Percentiles rank a stretch among this genome's conserved stretches.
Evolutionary conservation across 2,888 invertebrate genomes (phyloP).

Genomic region (Matsumyia berberina): DNA sequence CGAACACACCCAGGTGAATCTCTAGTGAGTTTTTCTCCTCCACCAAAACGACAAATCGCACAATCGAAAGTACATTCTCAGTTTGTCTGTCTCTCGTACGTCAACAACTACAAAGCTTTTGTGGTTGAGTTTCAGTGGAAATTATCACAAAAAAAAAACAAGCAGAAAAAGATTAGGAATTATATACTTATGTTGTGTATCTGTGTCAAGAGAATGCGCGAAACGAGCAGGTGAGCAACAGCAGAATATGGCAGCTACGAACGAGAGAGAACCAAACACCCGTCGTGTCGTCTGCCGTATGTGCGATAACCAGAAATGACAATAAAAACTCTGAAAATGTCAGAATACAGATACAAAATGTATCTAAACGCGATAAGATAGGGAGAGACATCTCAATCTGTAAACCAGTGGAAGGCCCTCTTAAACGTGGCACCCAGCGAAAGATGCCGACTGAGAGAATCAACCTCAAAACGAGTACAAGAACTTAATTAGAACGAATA

Average conservation of each 20-base stretch:
- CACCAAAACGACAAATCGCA: conserved; percentile 9
- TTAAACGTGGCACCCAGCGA: conserved; percentile 34
- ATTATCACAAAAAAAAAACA: not conserved
- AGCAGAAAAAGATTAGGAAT: conserved; percentile 60
- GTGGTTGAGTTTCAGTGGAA: conserved; percentile 17
- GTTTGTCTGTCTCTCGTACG: conserved; percentile 20
- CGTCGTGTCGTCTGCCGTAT: conserved; percentile 14
- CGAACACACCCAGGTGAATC: conserved; percentile 61
- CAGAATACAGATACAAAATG: conserved; percentile 30
- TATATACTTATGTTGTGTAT: conserved; percentile 38
- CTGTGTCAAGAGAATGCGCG: conserved; percentile 73
- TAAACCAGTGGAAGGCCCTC: not conserved
- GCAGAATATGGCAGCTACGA: not conserved
- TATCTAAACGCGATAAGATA: conserved; percentile 54
- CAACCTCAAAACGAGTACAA: conserved; percentile 23
- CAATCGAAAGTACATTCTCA: conserved; percentile 41
- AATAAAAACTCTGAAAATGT: conserved; percentile 39
- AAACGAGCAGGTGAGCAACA: conserved; percentile 30
- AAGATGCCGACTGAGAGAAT: conserved; percentile 9
- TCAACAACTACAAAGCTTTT: conserved; percentile 38
- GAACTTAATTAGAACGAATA: conserved; percentile 51
- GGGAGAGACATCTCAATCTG: not conserved
- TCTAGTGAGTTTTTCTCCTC: conserved; percentile 20
- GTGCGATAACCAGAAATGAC: conserved; percentile 38
- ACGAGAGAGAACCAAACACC: not conserved